Base-by-base conservation (phyloP, 2,888 invertebrate species). In the Spodoptera exigua region DNA sequence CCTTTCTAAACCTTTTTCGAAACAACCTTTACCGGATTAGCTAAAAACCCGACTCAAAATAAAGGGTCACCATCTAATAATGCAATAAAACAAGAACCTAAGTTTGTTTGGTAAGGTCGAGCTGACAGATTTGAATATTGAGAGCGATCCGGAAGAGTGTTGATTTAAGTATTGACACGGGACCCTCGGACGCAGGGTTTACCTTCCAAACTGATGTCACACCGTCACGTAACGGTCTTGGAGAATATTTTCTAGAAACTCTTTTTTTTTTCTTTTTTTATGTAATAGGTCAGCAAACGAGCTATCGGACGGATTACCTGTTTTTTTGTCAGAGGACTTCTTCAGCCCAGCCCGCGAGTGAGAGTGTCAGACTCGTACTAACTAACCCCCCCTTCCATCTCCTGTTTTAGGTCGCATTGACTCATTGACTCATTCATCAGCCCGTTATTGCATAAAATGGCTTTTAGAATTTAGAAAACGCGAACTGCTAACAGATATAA, bases 81-180 rank as follows among this genome's bases (percentile, higher is more conserved):
- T 71, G 45, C 61, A 74, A 64, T 75, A 56, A 68, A 65, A 76
- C 62, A 76, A 62, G n/a, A 74, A 56, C 43, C 53, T 72, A 76
- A 76, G 74, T 78, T 76, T 80, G 63, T 78, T 75, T 65, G 74
- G 49, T 52, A 58, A 69, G 66, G 70, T 64, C 17, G 17, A 14
- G 18, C 62, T 18, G 40, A 61, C 57, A 56, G 65, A 76, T 80
- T 78, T 76, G 79, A 79, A 80, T 80, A 78, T 72, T 71, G 61
- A 58, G 74, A 71, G 60, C 67, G 72, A 76, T 68, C 61, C 46
- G 53, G 45, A 56, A 61, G 41, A 47, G 67, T 70, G 74, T 76
- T 79, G 79, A 73, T 77, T 70, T 73, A 63, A 77, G 68, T 70
- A 72, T 74, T 75, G 76, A 74, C 78, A 66, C 51, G 69, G 48